Evolutionary conservation across 92 coral and sea anemone genomes (phyloP), one percentile per base, ranked within the genome.

Genomic region (Palythoa heliodiscus): DNA sequence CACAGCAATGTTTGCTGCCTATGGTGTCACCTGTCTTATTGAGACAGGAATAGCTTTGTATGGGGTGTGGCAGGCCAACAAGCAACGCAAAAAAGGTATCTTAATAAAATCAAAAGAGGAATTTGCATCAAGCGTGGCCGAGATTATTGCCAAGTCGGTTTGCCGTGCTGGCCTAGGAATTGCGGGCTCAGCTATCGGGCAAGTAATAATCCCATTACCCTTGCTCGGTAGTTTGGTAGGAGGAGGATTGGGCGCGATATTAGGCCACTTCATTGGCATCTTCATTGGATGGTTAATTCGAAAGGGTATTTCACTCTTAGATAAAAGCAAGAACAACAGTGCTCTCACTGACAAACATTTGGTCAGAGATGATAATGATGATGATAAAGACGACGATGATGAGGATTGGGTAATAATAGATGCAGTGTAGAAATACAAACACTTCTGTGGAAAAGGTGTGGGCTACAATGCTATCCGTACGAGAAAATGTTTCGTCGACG

Each of bases 171-270:
- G 83, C 22, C 74, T 66, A 6, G 73, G 75, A 38, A 72, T 76
- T 24, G 83, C 74, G 15, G 88, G 88, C 52, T 71, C 75, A 55
- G 58, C 17, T 47, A 13, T 86, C 20, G 88, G 88, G 7, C 88
- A 75, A 48, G 17, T 64, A 4, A 2, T 86, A 5, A 12, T 74
- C 1, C 88, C 88, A 19, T 25, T 86, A 25, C 88, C 83, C 17
- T 19, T 86, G 73, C 60, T 75, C 4, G 88, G 82, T 17, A 67
- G 75, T 16, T 40, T 75, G 17, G 2, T 86, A 39, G 88, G 88
- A 15, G 75, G 53, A 43, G 19, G 16, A 3, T 13, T 37, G 10
- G 88, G 88, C 3, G 74, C 84, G 14, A 24, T 86, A 16, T 17
- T 60, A 8, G 88, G 88, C 3, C 83, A 85, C 47, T 58, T 85